phyloP scores from a whole-genome alignment of 2,113 vertebrate genomes.

The Phodopus roborovskii region DNA sequence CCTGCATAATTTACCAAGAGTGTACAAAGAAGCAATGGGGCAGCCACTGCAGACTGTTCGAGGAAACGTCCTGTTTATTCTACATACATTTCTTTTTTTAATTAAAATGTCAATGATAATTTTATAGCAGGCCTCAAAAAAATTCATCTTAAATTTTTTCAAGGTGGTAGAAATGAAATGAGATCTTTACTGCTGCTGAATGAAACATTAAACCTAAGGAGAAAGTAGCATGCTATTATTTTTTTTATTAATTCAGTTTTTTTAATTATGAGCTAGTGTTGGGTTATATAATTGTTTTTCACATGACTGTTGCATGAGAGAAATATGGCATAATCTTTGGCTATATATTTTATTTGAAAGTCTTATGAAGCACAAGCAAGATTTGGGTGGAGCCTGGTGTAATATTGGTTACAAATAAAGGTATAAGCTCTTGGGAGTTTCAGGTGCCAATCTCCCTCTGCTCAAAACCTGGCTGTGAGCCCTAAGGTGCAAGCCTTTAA shows the following conservation, averaged over 20 bases:
- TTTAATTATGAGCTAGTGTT: slow-evolving; percentile 63
- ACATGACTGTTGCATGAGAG: neutral
- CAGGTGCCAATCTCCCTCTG: neutral
- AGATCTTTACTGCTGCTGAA: slow-evolving; percentile 69
- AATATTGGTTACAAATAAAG: neutral
- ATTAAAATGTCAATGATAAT: slow-evolving; percentile 81
- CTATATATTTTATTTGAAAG: slow-evolving; percentile 57
- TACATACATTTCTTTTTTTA: slow-evolving; percentile 80
- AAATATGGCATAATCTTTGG: slow-evolving; percentile 50
- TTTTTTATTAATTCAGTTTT: slow-evolving; percentile 67
- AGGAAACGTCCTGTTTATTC: slow-evolving; percentile 80
- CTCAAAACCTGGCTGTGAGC: neutral
- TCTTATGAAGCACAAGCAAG: slow-evolving; percentile 11
- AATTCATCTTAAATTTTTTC: slow-evolving; percentile 75
- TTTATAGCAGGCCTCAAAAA: slow-evolving; percentile 75
- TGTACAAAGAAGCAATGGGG: slow-evolving; percentile 73
- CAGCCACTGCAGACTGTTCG: slow-evolving; percentile 75
- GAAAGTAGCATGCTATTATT: slow-evolving; percentile 59
- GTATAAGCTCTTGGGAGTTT: neutral
- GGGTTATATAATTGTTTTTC: slow-evolving; percentile 22
- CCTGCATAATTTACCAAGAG: slow-evolving; percentile 82
- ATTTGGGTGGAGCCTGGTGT: neutral
- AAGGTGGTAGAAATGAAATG: slow-evolving; percentile 66
- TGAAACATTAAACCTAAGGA: slow-evolving; percentile 68
- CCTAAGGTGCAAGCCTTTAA: neutral